These are phyloP conservation scores for Pristis pectinata DNA, from an alignment of 2,797 vertebrate genomes.

Conservation along the genomic window DNA sequence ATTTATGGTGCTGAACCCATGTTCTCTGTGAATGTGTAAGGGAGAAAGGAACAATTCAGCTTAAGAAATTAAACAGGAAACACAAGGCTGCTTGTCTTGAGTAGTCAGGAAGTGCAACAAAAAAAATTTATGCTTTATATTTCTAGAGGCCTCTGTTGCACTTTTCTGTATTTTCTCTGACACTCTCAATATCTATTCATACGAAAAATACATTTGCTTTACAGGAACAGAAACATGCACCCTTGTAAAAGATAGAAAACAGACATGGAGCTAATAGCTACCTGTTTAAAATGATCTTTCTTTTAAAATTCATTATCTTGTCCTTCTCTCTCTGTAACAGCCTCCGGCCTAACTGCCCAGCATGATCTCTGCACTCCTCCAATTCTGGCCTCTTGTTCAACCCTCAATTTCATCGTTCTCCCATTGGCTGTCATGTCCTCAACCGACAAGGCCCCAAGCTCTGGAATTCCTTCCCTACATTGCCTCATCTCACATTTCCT, in stretches of 20 bases:
- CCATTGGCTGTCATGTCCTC: background rate
- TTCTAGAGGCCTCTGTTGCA: too few relatives aligned
- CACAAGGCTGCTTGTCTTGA: too few relatives aligned
- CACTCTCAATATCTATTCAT: too few relatives aligned
- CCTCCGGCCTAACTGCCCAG: background rate
- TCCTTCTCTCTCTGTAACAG: background rate
- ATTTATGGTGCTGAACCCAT: background rate
- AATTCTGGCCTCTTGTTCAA: background rate
- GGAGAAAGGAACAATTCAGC: background rate
- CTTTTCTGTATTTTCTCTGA: too few relatives aligned
- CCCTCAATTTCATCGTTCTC: background rate
- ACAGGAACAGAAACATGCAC: too few relatives aligned
- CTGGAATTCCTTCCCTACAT: background rate
- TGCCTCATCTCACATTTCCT: background rate
- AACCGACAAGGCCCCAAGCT: too few relatives aligned
- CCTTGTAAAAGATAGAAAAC: too few relatives aligned
- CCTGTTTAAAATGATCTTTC: background rate
- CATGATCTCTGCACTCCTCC: background rate
- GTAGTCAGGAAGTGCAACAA: too few relatives aligned
- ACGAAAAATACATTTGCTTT: too few relatives aligned
- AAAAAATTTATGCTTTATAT: too few relatives aligned
- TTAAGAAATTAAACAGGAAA: background rate
- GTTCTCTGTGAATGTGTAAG: background rate
- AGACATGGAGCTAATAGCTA: too few relatives aligned
- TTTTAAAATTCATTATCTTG: background rate